Conservation (phyloP, 1,140 invertebrate genomes). For the Adoxophyes honmai region DNA sequence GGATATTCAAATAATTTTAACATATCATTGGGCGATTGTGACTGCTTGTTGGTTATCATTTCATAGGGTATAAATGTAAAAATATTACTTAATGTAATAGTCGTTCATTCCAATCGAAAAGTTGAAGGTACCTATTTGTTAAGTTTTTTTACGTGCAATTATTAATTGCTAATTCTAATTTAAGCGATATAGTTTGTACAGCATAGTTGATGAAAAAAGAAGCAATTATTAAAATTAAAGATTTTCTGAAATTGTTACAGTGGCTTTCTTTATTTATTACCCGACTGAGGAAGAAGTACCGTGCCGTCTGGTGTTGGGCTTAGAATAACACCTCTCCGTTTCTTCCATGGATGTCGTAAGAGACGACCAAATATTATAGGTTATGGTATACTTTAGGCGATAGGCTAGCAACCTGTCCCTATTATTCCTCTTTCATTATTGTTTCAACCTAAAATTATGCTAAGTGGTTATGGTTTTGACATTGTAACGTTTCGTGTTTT, state of each 20-base stretch:
- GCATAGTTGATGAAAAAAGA: constrained; percentile 72
- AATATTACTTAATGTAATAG: constrained; percentile 69
- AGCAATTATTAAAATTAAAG: constrained; percentile 77
- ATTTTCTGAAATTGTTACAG: constrained; percentile 68
- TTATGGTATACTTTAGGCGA: too few species aligned
- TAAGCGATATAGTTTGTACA: constrained; percentile 76
- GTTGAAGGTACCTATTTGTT: constrained; percentile 75
- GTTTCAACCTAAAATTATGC: too few species aligned
- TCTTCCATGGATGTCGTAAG: too few species aligned
- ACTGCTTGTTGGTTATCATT: constrained; percentile 75
- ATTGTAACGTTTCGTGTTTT: too few species aligned
- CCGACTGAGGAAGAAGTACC: too few species aligned
- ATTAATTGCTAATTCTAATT: constrained; percentile 77
- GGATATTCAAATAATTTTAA: constrained; percentile 69
- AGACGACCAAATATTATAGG: too few species aligned
- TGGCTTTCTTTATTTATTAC: constrained; percentile 30
- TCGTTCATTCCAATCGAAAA: constrained; percentile 76
- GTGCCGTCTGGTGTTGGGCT: too few species aligned
- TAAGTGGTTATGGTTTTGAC: too few species aligned
- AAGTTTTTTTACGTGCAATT: constrained; percentile 77
- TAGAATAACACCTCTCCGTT: too few species aligned
- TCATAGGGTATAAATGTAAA: constrained; percentile 71
- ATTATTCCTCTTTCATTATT: too few species aligned
- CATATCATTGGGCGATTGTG: constrained; percentile 78
- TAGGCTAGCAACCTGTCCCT: too few species aligned